Conservation (phyloP, 2,113 vertebrate genomes). For the Rhea pennata region DNA sequence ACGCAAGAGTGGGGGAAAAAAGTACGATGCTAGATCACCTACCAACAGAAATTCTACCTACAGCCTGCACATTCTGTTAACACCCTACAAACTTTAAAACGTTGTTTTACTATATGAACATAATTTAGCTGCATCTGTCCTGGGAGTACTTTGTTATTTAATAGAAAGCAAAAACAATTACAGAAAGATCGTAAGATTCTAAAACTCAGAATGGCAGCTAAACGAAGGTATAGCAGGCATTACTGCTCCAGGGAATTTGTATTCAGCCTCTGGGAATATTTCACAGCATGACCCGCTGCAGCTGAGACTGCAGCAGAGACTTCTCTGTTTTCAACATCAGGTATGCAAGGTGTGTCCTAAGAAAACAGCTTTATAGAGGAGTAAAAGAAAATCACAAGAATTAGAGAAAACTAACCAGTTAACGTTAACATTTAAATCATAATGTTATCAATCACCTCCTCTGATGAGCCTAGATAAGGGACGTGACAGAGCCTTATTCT, state of each 20-base stretch:
- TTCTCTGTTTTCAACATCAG: too few relatives aligned
- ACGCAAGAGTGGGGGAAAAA: fast-evolving
- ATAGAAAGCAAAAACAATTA: background rate
- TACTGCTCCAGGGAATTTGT: background rate
- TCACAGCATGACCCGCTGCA: too few relatives aligned
- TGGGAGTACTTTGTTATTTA: too few relatives aligned
- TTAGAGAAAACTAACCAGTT: background rate
- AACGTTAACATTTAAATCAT: background rate
- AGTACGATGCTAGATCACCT: fast-evolving
- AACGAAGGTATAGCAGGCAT: fast-evolving
- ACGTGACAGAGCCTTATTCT: background rate
- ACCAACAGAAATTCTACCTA: fast-evolving
- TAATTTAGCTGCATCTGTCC: fast-evolving
- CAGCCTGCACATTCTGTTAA: fast-evolving
- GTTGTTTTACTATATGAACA: fast-evolving
- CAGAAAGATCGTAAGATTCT: background rate
- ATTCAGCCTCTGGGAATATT: background rate
- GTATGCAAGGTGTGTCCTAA: too few relatives aligned
- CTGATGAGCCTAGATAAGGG: fast-evolving
- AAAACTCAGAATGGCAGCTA: fast-evolving
- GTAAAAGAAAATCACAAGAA: too few relatives aligned
- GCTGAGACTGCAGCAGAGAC: too few relatives aligned
- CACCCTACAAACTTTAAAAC: fast-evolving
- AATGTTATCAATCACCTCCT: background rate
- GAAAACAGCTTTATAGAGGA: too few relatives aligned